Percentiles rank a stretch among this genome's conserved stretches.
These are phyloP conservation scores for Rotaria sp. DNA, from an alignment of 2,888 invertebrate species.

Conservation along the genomic window DNA sequence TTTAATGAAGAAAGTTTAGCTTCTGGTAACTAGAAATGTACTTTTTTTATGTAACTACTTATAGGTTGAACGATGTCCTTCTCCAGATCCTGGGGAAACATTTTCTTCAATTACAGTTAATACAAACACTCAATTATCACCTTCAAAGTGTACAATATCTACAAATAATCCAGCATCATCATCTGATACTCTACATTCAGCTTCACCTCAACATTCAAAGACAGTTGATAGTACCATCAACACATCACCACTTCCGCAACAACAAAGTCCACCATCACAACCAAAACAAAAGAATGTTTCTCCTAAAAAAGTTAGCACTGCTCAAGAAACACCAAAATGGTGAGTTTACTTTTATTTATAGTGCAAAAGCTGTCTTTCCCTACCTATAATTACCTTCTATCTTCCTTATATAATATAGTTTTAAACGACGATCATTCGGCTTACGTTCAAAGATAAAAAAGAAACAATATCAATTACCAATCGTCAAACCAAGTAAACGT, in stretches of 20 bases:
- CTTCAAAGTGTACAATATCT: too few species aligned
- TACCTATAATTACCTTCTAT: not conserved
- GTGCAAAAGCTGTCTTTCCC: not conserved
- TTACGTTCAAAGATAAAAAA: not conserved
- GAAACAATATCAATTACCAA: not conserved
- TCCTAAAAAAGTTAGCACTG: not conserved
- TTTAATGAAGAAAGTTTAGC: too few species aligned
- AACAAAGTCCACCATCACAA: not conserved
- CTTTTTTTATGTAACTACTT: too few species aligned
- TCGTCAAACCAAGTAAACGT: not conserved
- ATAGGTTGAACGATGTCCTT: too few species aligned
- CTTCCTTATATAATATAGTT: not conserved
- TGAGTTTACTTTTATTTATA: not conserved
- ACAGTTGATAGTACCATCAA: not conserved
- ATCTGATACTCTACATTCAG: not conserved
- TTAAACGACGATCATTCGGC: not conserved
- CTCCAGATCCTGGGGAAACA: too few species aligned
- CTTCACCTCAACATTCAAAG: not conserved
- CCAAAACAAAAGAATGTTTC: not conserved
- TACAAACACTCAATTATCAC: too few species aligned
- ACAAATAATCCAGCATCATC: not conserved
- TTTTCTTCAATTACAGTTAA: too few species aligned
- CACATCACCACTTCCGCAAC: not conserved
- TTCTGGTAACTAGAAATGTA: too few species aligned
- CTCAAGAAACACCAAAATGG: not conserved